Evolutionary conservation across 2,888 invertebrate species (phyloP).

Genomic region (Ophion obscuratus): DNA sequence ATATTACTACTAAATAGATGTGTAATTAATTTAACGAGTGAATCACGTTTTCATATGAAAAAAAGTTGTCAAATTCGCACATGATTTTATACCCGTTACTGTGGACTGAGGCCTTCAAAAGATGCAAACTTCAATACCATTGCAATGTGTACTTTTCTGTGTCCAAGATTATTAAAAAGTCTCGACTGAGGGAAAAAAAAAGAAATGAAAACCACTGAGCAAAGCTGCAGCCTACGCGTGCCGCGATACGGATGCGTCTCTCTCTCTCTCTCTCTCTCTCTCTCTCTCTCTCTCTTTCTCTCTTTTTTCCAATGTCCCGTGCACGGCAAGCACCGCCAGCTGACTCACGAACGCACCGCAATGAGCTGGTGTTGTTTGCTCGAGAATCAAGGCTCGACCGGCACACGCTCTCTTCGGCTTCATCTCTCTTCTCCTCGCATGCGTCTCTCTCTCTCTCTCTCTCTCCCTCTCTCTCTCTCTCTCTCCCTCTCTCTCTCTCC

Average conservation of each 20-base stretch:
- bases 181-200: neutral
- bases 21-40: too few relatives aligned
- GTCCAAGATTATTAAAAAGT: neutral
- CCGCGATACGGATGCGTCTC: slow-evolving; percentile 37
- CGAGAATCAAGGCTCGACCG: slow-evolving; percentile 69
- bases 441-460: slow-evolving; percentile 60
- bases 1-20: too few relatives aligned
- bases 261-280: slow-evolving; percentile 32
- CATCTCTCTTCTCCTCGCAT: slow-evolving; percentile 58
- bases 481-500: slow-evolving; percentile 50
- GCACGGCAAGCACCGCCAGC: slow-evolving; percentile 67
- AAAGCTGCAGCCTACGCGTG: slow-evolving; percentile 64
- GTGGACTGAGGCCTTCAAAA: too few relatives aligned
- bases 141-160: neutral
- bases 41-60: too few relatives aligned
- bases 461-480: slow-evolving; percentile 33
- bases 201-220: slow-evolving; percentile 53
- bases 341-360: slow-evolving; percentile 71
- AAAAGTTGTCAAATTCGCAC: too few relatives aligned
- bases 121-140: neutral
- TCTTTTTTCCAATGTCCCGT: slow-evolving; percentile 12
- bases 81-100: too few relatives aligned
- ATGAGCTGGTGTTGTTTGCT: slow-evolving; percentile 62
- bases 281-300: slow-evolving; percentile 31
- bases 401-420: slow-evolving; percentile 65